Base-by-base conservation (phyloP, 2,113 vertebrate genomes). In the Syngnathoides biaculeatus region DNA sequence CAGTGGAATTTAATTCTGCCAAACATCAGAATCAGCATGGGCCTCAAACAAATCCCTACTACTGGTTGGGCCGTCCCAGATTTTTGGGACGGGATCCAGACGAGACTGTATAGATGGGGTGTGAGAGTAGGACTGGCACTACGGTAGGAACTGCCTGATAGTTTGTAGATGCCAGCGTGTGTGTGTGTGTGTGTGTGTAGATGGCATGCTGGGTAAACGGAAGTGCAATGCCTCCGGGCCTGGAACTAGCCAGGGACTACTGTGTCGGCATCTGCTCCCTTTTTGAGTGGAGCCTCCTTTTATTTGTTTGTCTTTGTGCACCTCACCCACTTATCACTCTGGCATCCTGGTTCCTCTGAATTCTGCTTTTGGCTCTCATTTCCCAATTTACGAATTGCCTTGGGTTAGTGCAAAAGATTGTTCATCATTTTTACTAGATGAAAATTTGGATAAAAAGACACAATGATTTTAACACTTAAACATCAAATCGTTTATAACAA, bases 211-310 rank as follows among this genome's bases (percentile, higher is more conserved):
- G 82, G 74, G 83, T 76, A 73, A 68, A 53, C 75, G 86, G 77
- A 81, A 77, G 83, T 74, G 85, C 76, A 69, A 79, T 72, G 83
- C 80, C 81, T 86, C 55, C 71, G 74, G 79, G 74, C 72, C 65
- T 55, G 69, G 63, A 74, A 79, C 73, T 3, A 62, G 81, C 86
- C 83, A 87, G 82, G 78, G 80, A 89, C 83, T 73, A 87, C 89
- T 87, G 84, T 81, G 89, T 73, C 43, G 24, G 75, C 89, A 87
- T 90, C 86, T 89, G 87, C 79, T 90, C 81, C 71, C 43, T 71
- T 72, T 78, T 73, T 76, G 11, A 26, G 64, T 39, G 26, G 26
- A 60, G 69, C 65, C 48, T 61, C 39, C 2, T 35, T 42, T 62
- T 65, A 64, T 72, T 52, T 45, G 2, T 67, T 52, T 22, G 48